Conservation (phyloP, 1,140 invertebrate species). For the Armadillidium nasatum region DNA sequence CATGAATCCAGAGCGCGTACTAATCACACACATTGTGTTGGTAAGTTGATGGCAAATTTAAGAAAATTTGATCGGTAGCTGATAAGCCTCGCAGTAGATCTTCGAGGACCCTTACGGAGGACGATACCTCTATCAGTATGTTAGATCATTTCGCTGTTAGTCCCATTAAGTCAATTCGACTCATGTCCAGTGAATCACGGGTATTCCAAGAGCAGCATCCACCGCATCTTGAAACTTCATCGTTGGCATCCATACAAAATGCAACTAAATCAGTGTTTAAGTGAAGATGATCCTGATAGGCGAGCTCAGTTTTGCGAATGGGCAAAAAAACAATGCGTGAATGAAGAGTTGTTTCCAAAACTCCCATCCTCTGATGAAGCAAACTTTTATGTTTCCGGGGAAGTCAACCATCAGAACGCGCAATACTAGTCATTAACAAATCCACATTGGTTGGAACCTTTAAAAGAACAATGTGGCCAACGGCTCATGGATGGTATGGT, state of each 20-base stretch:
- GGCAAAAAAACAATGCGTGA: background rate
- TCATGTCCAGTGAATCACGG: background rate
- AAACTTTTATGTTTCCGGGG: too few species aligned
- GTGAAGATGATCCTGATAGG: background rate
- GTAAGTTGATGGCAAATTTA: too few species aligned
- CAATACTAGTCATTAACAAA: too few species aligned
- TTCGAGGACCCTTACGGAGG: background rate
- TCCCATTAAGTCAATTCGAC: background rate
- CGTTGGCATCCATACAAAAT: background rate
- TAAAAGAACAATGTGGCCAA: too few species aligned
- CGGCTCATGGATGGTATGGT: too few species aligned
- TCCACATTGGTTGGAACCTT: too few species aligned
- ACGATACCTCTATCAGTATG: background rate
- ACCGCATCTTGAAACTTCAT: slow-evolving; percentile 4
- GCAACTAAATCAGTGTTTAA: background rate
- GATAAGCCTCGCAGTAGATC: background rate
- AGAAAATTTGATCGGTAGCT: too few species aligned
- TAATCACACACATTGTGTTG: too few species aligned
- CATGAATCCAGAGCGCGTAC: too few species aligned
- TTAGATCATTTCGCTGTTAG: background rate
- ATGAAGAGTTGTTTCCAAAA: background rate
- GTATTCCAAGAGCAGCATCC: background rate
- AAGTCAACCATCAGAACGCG: too few species aligned
- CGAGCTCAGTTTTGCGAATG: slow-evolving; percentile 6
- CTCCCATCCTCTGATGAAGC: too few species aligned